phyloP scores from a whole-genome alignment of 2,113 vertebrate species.

The Stercorarius parasiticus region DNA sequence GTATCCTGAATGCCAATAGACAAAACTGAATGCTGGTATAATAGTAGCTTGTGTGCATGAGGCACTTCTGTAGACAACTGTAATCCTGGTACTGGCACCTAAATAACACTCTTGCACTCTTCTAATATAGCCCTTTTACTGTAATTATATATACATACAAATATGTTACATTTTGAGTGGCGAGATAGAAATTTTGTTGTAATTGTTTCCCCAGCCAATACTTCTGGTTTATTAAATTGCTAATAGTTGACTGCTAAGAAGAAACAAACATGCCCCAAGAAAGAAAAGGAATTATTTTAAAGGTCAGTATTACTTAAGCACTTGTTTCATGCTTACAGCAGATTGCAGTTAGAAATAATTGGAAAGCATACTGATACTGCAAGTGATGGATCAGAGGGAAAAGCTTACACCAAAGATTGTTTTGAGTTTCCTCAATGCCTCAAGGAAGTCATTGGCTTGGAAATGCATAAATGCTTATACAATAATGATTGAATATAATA shows the following conservation, averaged over 20 bases:
- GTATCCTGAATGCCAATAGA: background rate
- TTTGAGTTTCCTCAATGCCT: background rate
- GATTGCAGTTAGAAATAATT: background rate
- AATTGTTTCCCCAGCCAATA: background rate
- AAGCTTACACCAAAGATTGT: background rate
- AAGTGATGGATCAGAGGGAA: background rate
- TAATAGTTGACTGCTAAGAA: background rate
- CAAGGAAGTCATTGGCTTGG: background rate
- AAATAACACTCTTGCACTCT: background rate
- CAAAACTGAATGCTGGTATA: background rate
- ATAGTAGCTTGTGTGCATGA: background rate
- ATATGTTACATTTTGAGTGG: background rate
- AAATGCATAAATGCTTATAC: background rate
- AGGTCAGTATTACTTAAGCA: constrained; percentile 11
- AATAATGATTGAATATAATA: background rate
- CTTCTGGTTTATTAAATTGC: background rate
- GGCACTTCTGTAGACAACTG: background rate
- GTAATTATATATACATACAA: background rate
- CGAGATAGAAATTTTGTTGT: background rate
- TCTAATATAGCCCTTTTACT: background rate
- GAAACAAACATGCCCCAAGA: background rate
- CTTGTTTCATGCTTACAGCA: background rate
- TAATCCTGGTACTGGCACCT: background rate
- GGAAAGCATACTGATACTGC: background rate
- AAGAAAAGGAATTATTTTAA: constrained; percentile 25